These are phyloP conservation scores for Salarias fasciatus DNA, from an alignment of 2,797 vertebrate species.

Conservation along the genomic window DNA sequence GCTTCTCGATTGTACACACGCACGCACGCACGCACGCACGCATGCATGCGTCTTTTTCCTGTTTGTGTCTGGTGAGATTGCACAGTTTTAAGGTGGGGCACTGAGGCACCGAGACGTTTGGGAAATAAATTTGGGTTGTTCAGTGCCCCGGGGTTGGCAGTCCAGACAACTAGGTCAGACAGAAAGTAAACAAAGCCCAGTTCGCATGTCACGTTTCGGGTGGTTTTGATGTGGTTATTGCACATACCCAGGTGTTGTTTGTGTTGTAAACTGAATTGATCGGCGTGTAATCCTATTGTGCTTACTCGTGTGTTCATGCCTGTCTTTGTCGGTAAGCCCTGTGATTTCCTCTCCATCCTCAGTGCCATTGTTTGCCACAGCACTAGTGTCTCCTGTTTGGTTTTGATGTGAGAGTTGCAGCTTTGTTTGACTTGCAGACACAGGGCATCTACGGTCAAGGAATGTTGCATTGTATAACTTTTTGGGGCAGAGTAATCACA, in stretches of 20 bases:
- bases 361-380: too few species aligned
- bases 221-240: slow-evolving; percentile 49
- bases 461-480: slow-evolving; percentile 8
- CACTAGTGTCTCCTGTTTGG: too few species aligned
- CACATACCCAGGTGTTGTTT: background rate
- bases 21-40: background rate
- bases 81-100: slow-evolving; percentile 29
- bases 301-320: background rate
- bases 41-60: slow-evolving; percentile 20
- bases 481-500: slow-evolving; percentile 11
- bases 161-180: slow-evolving; percentile 80
- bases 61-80: slow-evolving; percentile 51
- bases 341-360: too few species aligned
- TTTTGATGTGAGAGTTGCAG: too few species aligned
- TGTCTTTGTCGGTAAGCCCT: background rate
- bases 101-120: slow-evolving; percentile 40
- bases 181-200: slow-evolving; percentile 79
- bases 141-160: slow-evolving; percentile 56
- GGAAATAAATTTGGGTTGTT: slow-evolving; percentile 68
- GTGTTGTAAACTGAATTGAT: slow-evolving; percentile 7
- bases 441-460: background rate
- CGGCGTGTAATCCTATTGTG: background rate
- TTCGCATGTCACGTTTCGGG: slow-evolving; percentile 61
- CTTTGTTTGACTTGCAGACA: too few species aligned
- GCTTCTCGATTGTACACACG: background rate